Percentiles rank a stretch among this genome's conserved stretches.
These are phyloP conservation scores for Archaeoteleia sp. DNA, from an alignment of 2,888 invertebrate genomes.

Conservation along the genomic window DNA sequence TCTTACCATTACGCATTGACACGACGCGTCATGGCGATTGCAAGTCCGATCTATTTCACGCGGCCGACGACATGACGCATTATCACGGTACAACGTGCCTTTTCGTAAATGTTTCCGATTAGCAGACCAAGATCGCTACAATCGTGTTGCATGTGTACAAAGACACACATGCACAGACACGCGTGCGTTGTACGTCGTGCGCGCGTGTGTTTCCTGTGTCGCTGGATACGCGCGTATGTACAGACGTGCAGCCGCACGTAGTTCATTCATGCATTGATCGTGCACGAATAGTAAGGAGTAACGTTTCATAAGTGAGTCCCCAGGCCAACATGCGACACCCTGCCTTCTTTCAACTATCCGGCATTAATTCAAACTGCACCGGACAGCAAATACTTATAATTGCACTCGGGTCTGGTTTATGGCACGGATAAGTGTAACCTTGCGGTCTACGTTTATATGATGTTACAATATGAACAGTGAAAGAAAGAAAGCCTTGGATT, in stretches of 20 bases:
- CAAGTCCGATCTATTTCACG: not conserved
- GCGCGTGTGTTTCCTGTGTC: slow-evolving; percentile 8
- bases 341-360: no score
- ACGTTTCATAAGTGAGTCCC: slow-evolving; percentile 58
- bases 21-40: not conserved
- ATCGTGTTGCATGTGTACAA: slow-evolving; percentile 11
- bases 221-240: slow-evolving; percentile 22
- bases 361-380: no score
- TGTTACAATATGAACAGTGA: no score
- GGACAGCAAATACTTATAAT: no score
- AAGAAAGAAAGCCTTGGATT: no score
- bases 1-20: not conserved
- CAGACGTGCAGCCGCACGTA: slow-evolving; percentile 55
- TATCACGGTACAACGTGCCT: not conserved
- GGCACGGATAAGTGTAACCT: no score
- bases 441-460: no score
- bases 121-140: slow-evolving; percentile 3
- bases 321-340: slow-evolving; percentile 52
- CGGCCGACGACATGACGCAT: not conserved
- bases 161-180: no score
- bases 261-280: slow-evolving; percentile 74
- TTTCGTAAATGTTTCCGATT: not conserved
- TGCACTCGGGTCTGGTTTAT: no score
- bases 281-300: slow-evolving; percentile 52
- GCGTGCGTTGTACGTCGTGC: slow-evolving; percentile 20